phyloP scores from a whole-genome alignment of 2,113 vertebrate species.

The Paedocypris sp. region DNA sequence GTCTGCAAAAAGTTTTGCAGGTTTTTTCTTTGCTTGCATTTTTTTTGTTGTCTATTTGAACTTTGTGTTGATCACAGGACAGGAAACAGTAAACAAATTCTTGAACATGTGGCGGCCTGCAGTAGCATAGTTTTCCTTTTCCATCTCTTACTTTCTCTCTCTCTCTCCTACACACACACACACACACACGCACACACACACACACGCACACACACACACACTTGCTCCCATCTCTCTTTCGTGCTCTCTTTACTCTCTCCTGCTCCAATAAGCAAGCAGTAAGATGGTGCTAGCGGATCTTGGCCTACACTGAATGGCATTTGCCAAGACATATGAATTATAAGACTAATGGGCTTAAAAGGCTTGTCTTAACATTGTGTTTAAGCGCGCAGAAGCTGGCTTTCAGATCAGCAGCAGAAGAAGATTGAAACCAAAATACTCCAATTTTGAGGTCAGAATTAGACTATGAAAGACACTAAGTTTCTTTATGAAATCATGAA shows the following conservation, averaged over 20 bases:
- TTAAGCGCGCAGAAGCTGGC: conserved; percentile 36
- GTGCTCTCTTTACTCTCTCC: conserved; percentile 1
- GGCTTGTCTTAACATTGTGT: conserved; percentile 57
- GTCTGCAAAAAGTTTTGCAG: too few species aligned
- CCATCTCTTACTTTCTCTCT: background rate
- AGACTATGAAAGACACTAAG: conserved; percentile 43
- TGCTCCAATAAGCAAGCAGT: conserved; percentile 16
- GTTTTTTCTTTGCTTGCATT: background rate
- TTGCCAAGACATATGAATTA: conserved; percentile 56
- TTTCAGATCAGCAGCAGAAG: conserved; percentile 41
- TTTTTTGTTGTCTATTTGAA: conserved; percentile 23
- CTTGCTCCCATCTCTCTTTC: conserved; percentile 9
- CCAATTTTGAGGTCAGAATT: conserved; percentile 48
- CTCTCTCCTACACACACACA: background rate
- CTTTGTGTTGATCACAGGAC: conserved; percentile 48
- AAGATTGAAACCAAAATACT: conserved; percentile 36
- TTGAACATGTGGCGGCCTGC: conserved; percentile 45
- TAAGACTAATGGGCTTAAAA: conserved; percentile 60
- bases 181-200: too few species aligned
- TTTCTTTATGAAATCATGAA: conserved; percentile 36
- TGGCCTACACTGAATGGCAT: conserved; percentile 38
- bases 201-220: too few species aligned
- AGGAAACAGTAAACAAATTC: conserved; percentile 51
- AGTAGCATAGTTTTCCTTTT: conserved; percentile 26
- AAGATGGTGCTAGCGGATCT: conserved; percentile 31